phyloP scores from a whole-genome alignment of 2,888 invertebrate genomes.

The Chloroclystis v-ata region DNA sequence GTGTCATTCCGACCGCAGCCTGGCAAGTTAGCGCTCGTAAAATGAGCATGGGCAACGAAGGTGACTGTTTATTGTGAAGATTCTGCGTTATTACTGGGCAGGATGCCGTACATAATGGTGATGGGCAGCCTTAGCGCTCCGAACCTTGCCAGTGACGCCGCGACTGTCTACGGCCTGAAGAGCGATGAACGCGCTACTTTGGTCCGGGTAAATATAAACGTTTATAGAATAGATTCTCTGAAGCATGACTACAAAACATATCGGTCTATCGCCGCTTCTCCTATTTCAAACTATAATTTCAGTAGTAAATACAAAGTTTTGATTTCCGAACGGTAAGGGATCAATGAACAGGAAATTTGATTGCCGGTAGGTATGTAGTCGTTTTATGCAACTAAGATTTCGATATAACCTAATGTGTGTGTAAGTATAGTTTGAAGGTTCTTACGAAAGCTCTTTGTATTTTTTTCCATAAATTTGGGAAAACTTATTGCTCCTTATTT shows the following conservation, averaged over 20 bases:
- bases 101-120: slow-evolving; percentile 74
- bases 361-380: neutral
- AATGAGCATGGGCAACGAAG: slow-evolving; percentile 41
- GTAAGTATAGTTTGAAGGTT: too few species aligned
- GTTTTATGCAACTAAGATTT: too few species aligned
- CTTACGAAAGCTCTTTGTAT: too few species aligned
- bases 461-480: too few species aligned
- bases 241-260: too few species aligned
- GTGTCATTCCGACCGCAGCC: slow-evolving; percentile 28
- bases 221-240: neutral
- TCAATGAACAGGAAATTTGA: neutral
- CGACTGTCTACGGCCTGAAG: slow-evolving; percentile 69
- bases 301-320: too few species aligned
- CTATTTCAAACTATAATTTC: too few species aligned
- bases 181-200: slow-evolving; percentile 62
- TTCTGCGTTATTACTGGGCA: too few species aligned
- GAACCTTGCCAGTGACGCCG: slow-evolving; percentile 68
- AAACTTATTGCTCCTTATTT: too few species aligned
- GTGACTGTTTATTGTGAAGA: slow-evolving; percentile 43
- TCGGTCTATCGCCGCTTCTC: too few species aligned
- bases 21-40: slow-evolving; percentile 33
- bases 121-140: slow-evolving; percentile 68
- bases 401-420: too few species aligned
- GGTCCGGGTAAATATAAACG: slow-evolving; percentile 40
- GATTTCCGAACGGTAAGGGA: neutral